Conservation (phyloP, 2,113 vertebrate genomes). For the Chionodraco myersi region DNA sequence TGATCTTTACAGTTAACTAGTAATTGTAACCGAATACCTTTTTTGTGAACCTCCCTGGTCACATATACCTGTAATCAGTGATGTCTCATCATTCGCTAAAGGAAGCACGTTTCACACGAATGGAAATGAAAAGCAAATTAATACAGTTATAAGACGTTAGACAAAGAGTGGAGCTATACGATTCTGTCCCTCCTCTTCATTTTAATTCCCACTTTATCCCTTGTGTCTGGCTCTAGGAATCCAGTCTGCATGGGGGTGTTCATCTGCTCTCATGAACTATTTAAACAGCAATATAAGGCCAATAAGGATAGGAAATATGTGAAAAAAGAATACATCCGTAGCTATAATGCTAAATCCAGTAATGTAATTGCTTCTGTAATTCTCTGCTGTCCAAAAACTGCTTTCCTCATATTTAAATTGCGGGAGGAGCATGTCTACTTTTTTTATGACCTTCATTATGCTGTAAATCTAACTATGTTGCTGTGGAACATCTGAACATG, state of each 20-base stretch:
- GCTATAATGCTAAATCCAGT: neutral
- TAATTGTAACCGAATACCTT: too few species aligned
- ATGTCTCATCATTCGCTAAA: too few species aligned
- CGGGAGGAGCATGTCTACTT: constrained; percentile 26
- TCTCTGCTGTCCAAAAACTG: constrained; percentile 25
- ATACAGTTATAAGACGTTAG: too few species aligned
- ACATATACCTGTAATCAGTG: too few species aligned
- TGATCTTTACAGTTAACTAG: too few species aligned
- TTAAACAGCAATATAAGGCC: neutral
- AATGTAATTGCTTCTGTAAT: constrained; percentile 39
- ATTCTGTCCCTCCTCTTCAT: neutral
- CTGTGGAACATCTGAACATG: constrained; percentile 41
- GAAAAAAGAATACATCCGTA: neutral
- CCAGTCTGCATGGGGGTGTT: neutral
- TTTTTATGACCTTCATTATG: constrained; percentile 57
- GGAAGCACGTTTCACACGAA: too few species aligned
- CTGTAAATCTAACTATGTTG: constrained; percentile 52
- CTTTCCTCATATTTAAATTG: constrained; percentile 38
- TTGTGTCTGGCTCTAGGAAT: too few species aligned
- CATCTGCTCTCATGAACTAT: neutral
- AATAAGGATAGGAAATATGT: constrained; percentile 1
- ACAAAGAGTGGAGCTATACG: too few species aligned
- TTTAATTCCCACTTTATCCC: neutral
- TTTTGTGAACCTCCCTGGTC: too few species aligned
- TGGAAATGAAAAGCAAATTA: too few species aligned